Conservation (phyloP, 2,797 vertebrate genomes). For the Pagetopsis macropterus region DNA sequence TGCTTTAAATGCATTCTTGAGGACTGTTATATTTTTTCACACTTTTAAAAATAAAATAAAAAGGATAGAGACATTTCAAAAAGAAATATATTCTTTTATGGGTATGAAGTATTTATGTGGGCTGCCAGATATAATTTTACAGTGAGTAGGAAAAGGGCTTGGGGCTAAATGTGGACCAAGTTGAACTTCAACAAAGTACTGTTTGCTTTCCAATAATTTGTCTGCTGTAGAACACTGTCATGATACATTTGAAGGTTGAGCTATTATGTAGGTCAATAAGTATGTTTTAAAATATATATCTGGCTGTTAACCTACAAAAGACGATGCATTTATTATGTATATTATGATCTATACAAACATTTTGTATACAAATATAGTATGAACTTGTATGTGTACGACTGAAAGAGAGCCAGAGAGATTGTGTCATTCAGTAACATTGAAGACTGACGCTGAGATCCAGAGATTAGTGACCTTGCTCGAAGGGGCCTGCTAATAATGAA, state of each 20-base stretch:
- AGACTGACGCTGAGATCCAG: conserved; percentile 36
- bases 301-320: neutral
- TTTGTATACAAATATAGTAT: too few species aligned
- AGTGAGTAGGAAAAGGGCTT: neutral
- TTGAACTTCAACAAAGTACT: neutral
- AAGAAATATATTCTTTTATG: neutral
- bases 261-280: neutral
- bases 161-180: neutral
- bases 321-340: neutral
- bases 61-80: neutral
- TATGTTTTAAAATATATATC: neutral
- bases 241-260: conserved; percentile 6
- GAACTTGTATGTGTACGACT: neutral
- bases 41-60: neutral
- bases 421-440: conserved; percentile 25
- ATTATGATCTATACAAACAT: neutral
- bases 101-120: neutral
- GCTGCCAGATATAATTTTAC: conserved; percentile 1
- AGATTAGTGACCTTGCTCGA: conserved; percentile 69
- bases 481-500: conserved; percentile 60
- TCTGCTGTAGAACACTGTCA: conserved; percentile 1
- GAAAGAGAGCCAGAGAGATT: conserved; percentile 8
- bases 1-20: too few species aligned
- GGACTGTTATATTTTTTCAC: too few species aligned
- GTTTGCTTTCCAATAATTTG: conserved; percentile 2